These are phyloP conservation scores for Trichopria drosophilae DNA, from an alignment of 2,888 invertebrate genomes.

Conservation along the genomic window DNA sequence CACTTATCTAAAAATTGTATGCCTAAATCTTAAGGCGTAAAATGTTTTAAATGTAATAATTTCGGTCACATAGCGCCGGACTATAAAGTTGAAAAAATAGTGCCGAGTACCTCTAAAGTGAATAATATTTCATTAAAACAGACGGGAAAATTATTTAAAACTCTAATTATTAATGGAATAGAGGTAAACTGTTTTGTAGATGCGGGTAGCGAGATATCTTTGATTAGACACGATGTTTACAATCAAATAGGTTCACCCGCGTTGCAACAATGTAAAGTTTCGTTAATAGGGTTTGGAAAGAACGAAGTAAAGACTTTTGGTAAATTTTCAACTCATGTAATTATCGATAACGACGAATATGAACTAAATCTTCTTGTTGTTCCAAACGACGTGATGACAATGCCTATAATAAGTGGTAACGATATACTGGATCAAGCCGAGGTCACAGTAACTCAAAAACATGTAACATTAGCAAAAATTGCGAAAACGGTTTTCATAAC, in stretches of 20 bases:
- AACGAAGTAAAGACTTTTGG: conserved; percentile 13
- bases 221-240: conserved; percentile 21
- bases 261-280: conserved; percentile 13
- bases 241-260: conserved; percentile 5
- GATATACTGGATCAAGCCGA: conserved; percentile 22
- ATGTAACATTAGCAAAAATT: conserved; percentile 6
- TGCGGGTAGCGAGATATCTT: conserved; percentile 20
- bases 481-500: not conserved
- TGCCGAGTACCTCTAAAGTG: too few species aligned
- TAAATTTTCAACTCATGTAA: conserved; percentile 5
- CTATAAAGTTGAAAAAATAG: too few species aligned
- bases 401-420: conserved; percentile 15
- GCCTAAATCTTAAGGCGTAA: too few species aligned
- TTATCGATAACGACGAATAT: conserved; percentile 12
- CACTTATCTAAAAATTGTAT: too few species aligned
- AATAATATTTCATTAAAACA: too few species aligned
- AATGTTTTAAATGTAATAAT: too few species aligned
- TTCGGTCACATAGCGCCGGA: too few species aligned
- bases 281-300: conserved; percentile 20
- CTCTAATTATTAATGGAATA: too few species aligned
- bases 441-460: conserved; percentile 13
- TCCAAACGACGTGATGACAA: conserved; percentile 11
- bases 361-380: conserved; percentile 18
- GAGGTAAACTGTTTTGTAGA: conserved; percentile 25
- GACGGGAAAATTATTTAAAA: too few species aligned